Evolutionary conservation across 2,888 invertebrate species (phyloP).

Genomic region (Trissonchulus latispiculum): DNA sequence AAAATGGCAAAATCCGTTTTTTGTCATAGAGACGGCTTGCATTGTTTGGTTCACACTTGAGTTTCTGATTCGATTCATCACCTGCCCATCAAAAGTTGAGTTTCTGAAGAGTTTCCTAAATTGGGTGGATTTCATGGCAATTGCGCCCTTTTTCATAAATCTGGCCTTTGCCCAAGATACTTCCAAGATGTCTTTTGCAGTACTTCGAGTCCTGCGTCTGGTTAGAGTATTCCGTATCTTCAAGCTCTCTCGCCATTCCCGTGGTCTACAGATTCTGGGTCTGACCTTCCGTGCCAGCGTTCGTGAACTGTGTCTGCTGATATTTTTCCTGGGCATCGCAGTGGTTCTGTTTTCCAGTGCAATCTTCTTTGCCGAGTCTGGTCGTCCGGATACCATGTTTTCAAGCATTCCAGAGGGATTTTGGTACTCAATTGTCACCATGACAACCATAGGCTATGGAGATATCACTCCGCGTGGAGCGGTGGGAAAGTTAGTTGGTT

Average conservation of each 20-base stretch:
- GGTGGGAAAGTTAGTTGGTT: conserved; percentile 46
- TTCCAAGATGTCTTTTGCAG: conserved; percentile 33
- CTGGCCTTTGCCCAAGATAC: conserved; percentile 27
- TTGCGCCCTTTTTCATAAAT: conserved; percentile 51
- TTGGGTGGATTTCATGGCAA: conserved; percentile 49
- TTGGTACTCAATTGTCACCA: conserved; percentile 44
- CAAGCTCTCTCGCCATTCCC: conserved; percentile 50
- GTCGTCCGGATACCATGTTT: conserved; percentile 40
- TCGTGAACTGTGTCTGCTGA: conserved; percentile 48
- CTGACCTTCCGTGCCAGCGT: conserved; percentile 50
- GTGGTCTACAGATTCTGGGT: conserved; percentile 50
- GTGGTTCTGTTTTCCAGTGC: conserved; percentile 48
- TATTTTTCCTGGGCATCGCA: conserved; percentile 49
- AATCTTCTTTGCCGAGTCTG: conserved; percentile 50
- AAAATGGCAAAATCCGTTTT: conserved; percentile 39
- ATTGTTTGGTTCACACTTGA: conserved; percentile 51
- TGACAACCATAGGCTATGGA: conserved; percentile 48
- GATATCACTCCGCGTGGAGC: conserved; percentile 46
- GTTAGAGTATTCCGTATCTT: conserved; percentile 46
- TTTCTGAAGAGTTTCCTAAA: conserved; percentile 50
- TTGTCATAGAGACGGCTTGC: conserved; percentile 49
- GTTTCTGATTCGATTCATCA: conserved; percentile 47
- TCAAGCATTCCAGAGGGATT: conserved; percentile 45
- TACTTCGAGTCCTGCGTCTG: conserved; percentile 49
- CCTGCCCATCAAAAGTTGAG: conserved; percentile 47